Conservation (phyloP, 2,113 vertebrate species). For the Apus apus region DNA sequence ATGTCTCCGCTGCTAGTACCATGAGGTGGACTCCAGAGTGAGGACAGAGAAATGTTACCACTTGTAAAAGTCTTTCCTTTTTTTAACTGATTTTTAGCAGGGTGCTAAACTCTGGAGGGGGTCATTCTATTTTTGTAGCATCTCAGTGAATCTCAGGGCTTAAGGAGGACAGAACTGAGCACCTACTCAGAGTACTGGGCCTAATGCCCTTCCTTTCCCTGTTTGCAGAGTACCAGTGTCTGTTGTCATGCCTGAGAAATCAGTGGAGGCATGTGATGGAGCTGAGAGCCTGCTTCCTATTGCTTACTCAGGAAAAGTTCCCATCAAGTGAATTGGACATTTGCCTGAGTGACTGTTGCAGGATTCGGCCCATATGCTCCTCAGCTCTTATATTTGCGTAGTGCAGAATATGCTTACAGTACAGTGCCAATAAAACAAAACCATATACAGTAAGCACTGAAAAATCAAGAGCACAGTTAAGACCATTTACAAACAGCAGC, state of each 20-base stretch:
- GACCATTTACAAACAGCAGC: constrained; percentile 67
- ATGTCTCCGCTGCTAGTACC: not conserved
- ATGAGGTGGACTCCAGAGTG: not conserved
- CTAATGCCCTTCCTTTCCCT: not conserved
- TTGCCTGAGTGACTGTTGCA: constrained; percentile 47
- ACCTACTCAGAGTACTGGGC: not conserved
- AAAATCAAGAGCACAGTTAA: constrained; percentile 71
- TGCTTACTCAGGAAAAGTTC: constrained; percentile 53
- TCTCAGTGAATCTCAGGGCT: not conserved
- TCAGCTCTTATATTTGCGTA: constrained; percentile 55
- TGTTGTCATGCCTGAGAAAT: constrained; percentile 23
- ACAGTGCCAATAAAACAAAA: constrained; percentile 62
- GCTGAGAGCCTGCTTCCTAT: not conserved
- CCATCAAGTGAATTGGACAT: constrained; percentile 42
- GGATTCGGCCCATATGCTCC: constrained; percentile 54
- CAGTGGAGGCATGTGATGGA: not conserved
- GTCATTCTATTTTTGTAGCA: not conserved
- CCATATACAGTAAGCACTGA: constrained; percentile 60
- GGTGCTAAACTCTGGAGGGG: not conserved
- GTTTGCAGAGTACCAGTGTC: not conserved
- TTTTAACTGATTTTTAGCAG: not conserved
- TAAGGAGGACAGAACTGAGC: not conserved
- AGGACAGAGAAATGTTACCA: not conserved
- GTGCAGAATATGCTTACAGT: constrained; percentile 57
- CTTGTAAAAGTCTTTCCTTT: not conserved